Evolutionary conservation across 2,888 invertebrate genomes (phyloP), one percentile per base, ranked within the genome.

Genomic region (Scaeva pyrastri): DNA sequence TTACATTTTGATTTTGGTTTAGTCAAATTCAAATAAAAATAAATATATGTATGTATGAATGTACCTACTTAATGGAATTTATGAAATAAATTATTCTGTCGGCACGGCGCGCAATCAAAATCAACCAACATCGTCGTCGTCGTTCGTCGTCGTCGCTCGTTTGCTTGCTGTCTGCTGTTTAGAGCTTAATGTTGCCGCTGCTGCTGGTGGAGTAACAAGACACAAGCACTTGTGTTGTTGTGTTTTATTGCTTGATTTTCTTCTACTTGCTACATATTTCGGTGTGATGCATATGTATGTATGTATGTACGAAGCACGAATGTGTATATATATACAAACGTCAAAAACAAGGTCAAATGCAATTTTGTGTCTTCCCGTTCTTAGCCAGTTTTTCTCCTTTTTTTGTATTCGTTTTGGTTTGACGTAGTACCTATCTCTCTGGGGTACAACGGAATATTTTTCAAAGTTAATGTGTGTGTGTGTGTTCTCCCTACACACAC

Each of bases 291-390:
- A 14, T 31, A 36, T 36, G 3, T 60, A 58, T 11, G 45, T 58
- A 36, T 48, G 58, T 45, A 26, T 26, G 11, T 36, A n/a, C 41
- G 26, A 14, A 14, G 23, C 36, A 58, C 8, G 31, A 31, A 31
- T 31, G 19, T 55, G 31, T 21, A 11, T 76, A 55, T 77, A 43
- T 73, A 50, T 62, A 64, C 8, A 21, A 78, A 62, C 64, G 86
- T 74, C 74, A 64, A 78, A 86, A 83, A 87, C 83, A 87, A 87
- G 87, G 87, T 83, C 83, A 87, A 87, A 87, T 87, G 87, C 87
- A 87, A 83, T 87, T 87, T 87, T 87, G 72, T 73, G 58, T 78
- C 68, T 83, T 83, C 66, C 70, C 77, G 76, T 86, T 70, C 73
- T 41, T 60, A 68, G 66, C 1, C 39, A 62, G n/a, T 64, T 66